These are phyloP conservation scores for Diaperis boleti DNA, from an alignment of 2,888 invertebrate species.

Conservation along the genomic window DNA sequence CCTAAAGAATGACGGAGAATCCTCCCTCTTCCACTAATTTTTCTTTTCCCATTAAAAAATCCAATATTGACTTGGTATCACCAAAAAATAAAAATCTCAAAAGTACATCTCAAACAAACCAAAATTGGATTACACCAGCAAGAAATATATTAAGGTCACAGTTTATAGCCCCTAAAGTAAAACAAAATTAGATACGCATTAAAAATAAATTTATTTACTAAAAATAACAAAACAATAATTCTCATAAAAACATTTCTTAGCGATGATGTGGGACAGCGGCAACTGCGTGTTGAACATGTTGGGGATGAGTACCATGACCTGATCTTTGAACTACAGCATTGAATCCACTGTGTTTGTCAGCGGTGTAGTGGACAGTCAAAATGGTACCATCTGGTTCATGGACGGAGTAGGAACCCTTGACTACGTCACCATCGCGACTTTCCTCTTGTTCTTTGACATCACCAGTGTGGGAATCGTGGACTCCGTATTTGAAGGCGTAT, in stretches of 20 bases:
- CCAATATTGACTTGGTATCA: too few species aligned
- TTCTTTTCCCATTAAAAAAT: too few species aligned
- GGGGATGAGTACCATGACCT: slow-evolving; percentile 71
- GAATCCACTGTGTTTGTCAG: slow-evolving; percentile 70
- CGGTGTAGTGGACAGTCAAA: slow-evolving; percentile 70
- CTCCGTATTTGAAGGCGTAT: slow-evolving; percentile 75
- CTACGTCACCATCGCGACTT: slow-evolving; percentile 69
- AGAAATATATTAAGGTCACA: slow-evolving; percentile 70
- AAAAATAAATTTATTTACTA: slow-evolving; percentile 1
- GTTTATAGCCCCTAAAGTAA: too few species aligned
- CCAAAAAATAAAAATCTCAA: too few species aligned
- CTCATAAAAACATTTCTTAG: background rate
- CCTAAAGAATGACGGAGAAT: too few species aligned
- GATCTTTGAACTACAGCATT: slow-evolving; percentile 57
- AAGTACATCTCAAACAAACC: too few species aligned
- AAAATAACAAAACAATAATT: background rate
- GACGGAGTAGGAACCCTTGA: slow-evolving; percentile 68
- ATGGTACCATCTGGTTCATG: slow-evolving; percentile 70
- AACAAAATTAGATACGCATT: slow-evolving; percentile 50
- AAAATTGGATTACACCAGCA: too few species aligned
- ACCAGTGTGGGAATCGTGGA: slow-evolving; percentile 72
- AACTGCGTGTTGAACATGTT: slow-evolving; percentile 20
- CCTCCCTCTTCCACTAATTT: too few species aligned
- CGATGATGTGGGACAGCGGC: slow-evolving; percentile 21
- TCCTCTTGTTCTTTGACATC: slow-evolving; percentile 68